A percentile compares a stretch with the other conserved stretches of the same genome.
These are phyloP conservation scores for Dolichallabes microphthalmus DNA, from an alignment of 2,113 vertebrate genomes.

Conservation along the genomic window DNA sequence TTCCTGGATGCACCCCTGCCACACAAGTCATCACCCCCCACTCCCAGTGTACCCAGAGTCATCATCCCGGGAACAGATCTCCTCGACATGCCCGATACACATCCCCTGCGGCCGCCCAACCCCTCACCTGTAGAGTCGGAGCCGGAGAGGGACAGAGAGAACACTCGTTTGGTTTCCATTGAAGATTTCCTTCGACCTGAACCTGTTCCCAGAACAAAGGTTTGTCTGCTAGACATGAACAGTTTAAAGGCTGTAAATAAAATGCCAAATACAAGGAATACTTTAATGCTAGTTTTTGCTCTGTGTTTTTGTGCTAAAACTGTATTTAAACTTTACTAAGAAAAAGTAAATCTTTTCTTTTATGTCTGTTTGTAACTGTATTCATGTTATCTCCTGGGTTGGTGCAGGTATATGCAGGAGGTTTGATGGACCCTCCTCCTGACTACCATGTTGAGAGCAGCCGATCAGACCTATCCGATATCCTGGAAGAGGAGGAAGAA, in stretches of 20 bases:
- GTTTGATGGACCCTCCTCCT: constrained; percentile 66
- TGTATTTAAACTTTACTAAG: background rate
- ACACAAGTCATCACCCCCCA: constrained; percentile 58
- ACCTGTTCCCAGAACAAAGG: constrained; percentile 64
- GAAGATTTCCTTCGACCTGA: constrained; percentile 72
- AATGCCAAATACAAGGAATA: background rate
- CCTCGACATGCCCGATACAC: constrained; percentile 56
- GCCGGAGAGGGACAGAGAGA: constrained; percentile 68
- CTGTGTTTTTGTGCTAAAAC: background rate
- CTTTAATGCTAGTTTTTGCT: background rate
- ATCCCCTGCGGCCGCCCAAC: constrained; percentile 60
- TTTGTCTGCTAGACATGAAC: constrained; percentile 41
- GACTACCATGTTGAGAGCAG: constrained; percentile 82
- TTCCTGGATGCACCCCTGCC: constrained; percentile 74
- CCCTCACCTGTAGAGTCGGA: constrained; percentile 70
- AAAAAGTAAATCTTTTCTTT: background rate
- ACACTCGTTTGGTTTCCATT: constrained; percentile 71
- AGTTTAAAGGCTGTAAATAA: background rate
- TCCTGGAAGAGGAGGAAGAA: constrained; percentile 94
- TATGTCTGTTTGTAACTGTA: background rate
- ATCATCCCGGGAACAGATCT: constrained; percentile 47
- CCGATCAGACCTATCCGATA: constrained; percentile 93
- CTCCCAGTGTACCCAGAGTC: constrained; percentile 57
- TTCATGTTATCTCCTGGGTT: background rate
- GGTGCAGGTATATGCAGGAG: constrained; percentile 67